phyloP scores from a whole-genome alignment of 2,797 vertebrate genomes.

The Aldrovandia affinis region DNA sequence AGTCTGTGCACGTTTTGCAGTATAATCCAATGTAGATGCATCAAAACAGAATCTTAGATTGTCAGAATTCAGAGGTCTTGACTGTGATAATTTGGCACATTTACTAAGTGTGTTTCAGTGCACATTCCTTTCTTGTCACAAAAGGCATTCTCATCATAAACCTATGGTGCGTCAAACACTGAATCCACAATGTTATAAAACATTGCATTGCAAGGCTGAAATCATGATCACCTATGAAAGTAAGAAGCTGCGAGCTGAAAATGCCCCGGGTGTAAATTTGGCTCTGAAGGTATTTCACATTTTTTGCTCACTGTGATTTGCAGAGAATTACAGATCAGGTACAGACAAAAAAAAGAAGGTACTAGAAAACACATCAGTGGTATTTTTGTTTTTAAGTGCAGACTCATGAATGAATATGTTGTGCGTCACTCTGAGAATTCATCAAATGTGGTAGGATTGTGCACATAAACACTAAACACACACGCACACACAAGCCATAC shows the following conservation, averaged over 20 bases:
- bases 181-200: neutral
- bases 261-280: slow-evolving; percentile 1
- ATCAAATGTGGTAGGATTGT: neutral
- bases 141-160: neutral
- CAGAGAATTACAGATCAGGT: neutral
- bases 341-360: neutral
- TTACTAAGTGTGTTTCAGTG: neutral
- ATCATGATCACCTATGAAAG: neutral
- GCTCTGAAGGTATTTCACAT: slow-evolving; percentile 2
- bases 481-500: slow-evolving; percentile 24
- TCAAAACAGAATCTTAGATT: no score
- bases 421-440: neutral
- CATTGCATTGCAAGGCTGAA: neutral
- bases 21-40: no score
- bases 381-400: neutral
- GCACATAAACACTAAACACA: neutral
- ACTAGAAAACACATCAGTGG: neutral
- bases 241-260: neutral
- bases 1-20: neutral
- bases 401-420: neutral
- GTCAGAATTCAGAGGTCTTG: no score
- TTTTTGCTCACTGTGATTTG: neutral
- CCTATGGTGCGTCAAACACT: neutral
- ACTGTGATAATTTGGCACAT: no score
- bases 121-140: neutral